Percentiles rank a stretch among this genome's conserved stretches.
phyloP scores from a whole-genome alignment of 1,140 invertebrate species.

The Mycetomoellerius zeteki region DNA sequence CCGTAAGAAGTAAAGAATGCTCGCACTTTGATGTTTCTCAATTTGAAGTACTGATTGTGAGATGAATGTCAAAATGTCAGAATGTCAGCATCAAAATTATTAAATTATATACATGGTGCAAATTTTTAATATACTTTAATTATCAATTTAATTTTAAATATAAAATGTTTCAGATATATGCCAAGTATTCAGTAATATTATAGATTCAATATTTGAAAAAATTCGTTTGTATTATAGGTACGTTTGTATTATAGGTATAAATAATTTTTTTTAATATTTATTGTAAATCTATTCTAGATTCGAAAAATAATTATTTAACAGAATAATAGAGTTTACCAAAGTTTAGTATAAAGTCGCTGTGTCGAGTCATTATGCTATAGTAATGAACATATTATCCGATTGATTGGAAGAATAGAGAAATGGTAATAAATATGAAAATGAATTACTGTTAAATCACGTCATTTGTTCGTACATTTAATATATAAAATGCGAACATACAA shows the following conservation, averaged over 20 bases:
- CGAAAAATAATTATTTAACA: background rate
- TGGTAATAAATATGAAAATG: background rate
- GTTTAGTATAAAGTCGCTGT: background rate
- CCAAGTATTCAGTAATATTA: background rate
- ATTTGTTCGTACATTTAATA: background rate
- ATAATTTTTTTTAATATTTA: background rate
- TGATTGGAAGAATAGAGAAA: background rate
- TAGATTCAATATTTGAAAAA: background rate
- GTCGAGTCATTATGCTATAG: background rate
- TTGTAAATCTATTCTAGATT: background rate
- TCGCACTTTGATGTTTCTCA: slow-evolving; percentile 1
- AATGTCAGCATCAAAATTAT: background rate
- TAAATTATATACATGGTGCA: background rate
- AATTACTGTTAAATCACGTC: background rate
- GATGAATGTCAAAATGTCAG: background rate
- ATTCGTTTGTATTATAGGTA: background rate
- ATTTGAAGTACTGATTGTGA: background rate
- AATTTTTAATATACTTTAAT: background rate
- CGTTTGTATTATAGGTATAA: background rate
- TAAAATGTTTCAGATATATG: background rate
- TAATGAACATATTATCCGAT: background rate
- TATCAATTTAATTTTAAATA: background rate
- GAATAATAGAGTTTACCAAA: background rate
- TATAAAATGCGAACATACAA: background rate
- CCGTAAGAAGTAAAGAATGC: slow-evolving; percentile 9